Evolutionary conservation across 2,113 vertebrate species (phyloP), one percentile per base, ranked within the genome.

Genomic region (Labrus mixtus): DNA sequence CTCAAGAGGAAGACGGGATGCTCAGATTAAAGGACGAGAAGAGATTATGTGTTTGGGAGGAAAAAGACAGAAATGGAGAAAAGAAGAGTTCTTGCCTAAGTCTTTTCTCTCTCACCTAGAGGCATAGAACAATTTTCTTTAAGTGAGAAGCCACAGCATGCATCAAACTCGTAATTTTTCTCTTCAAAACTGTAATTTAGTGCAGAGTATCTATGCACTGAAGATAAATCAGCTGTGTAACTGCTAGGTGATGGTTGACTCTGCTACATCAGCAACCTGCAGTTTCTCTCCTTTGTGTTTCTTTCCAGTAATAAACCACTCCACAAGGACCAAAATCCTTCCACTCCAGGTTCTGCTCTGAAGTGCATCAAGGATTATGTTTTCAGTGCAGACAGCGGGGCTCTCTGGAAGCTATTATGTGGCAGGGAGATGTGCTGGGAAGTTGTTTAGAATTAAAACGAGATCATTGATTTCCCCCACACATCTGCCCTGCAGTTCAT

Each of bases 351-450:
- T 69, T 48, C 10, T 2, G 15, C 45, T 62, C 43, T 50, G 10
- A 22, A 50, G 56, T 16, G 62, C 36, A 70, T 16, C 25, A 12
- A 48, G 45, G 33, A 48, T 54, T 33, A 53, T 1, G 0, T 58
- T 60, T 58, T 59, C 36, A n/a, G 48, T 10, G 48, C 43, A 73
- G 48, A 70, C 54, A 6, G 20, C 67, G 10, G 36, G 50, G 41
- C 15, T 48, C 56, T 88, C 90, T 93, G 86, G 83, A 89, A 85
- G 51, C 45, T 56, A 90, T 90, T 89, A 87, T 48, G 36, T 20
- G 39, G 61, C 37, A 10, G 15, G 5, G 45, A 17, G 46, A 69
- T 63, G 76, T 77, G 61, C 68, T 2, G 6, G 73, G 68, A 82
- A 84, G 58, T 81, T 68, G 64, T 85, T 66, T 36, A 76, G 55